Percentiles rank a stretch among this genome's conserved stretches.
phyloP scores from a whole-genome alignment of 2,888 invertebrate genomes.

The Panzeria rudis region DNA sequence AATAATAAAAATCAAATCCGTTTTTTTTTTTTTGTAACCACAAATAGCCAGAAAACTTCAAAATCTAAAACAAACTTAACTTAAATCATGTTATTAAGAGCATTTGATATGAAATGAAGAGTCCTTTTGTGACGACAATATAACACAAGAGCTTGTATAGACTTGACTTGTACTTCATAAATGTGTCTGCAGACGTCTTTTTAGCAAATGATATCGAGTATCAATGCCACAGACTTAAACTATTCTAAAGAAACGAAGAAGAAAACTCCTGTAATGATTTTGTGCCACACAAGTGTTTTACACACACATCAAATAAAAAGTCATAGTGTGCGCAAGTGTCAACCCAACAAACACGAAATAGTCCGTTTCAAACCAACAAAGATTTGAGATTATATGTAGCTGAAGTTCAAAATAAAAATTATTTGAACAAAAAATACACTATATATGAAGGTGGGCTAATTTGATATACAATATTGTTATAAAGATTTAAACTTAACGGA shows the following conservation, averaged over 20 bases:
- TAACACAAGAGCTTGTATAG: constrained; percentile 1
- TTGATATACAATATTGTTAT: too few relatives aligned
- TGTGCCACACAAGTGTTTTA: constrained; percentile 47
- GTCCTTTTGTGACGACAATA: constrained; percentile 26
- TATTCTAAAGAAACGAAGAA: background rate
- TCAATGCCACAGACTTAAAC: constrained; percentile 38
- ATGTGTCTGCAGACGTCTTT: constrained; percentile 16
- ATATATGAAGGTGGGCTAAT: too few relatives aligned
- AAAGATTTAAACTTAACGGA: too few relatives aligned
- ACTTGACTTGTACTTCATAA: constrained; percentile 12
- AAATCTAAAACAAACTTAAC: background rate
- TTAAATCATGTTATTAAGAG: background rate
- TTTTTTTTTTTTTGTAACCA: background rate
- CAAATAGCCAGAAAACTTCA: background rate
- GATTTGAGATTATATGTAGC: too few relatives aligned
- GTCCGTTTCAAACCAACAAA: too few relatives aligned
- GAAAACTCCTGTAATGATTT: constrained; percentile 50
- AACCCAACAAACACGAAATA: background rate
- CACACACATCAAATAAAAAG: constrained; percentile 38
- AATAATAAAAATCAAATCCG: constrained; percentile 3
- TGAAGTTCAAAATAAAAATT: too few relatives aligned
- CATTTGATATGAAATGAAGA: constrained; percentile 27
- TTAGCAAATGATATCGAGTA: constrained; percentile 46
- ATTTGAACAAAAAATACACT: too few relatives aligned
- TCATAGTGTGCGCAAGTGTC: background rate